Evolutionary conservation across 2,888 invertebrate genomes (phyloP), one percentile per base, ranked within the genome.

Genomic region (Machimus rusticus): DNA sequence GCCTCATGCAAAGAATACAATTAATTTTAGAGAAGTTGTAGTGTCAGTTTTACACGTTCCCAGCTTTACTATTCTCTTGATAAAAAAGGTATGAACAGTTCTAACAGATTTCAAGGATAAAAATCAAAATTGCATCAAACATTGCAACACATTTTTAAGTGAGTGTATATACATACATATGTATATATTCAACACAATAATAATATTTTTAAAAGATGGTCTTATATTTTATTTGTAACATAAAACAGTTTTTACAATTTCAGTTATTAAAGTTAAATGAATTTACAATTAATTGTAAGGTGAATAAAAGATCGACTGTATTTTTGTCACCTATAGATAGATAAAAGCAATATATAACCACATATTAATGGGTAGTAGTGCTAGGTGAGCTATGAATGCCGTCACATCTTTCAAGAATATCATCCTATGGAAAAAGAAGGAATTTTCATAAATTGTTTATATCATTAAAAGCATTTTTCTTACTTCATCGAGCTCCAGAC

Each of bases 401-500:
- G 91, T 97, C 97, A 92, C 97, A 97, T 90, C 95, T 95, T 90
- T 96, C 96, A 90, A 96, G 95, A 90, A 97, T 93, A 91, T 97
- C 97, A 89, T 95, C 95, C 95, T 96, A 93, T 43, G 94, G 93
- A 88, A 81, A 87, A 87, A 78, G 2, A 34, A n/a, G 12, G 2
- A 12, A 12, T 12, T 66, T 19, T 28, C n/a, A 66, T 66, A 66
- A 37, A 76, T 76, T 37, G 31, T 34, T 37, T 2, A 39, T 34
- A 34, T 28, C 34, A 76, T 28, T 14, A 66, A 66, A 19, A 5
- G 1, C 19, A 55, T 8, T 19, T 12, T 16, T 14, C 43, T 46
- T 93, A 96, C 97, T 95, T 97, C 96, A 89, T 97, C 96, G 87
- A 99, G 94, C 91, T 97, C 95, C 91, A 97, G 94, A 90, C 97